phyloP scores from a whole-genome alignment of 2,113 vertebrate species.

The Pithys albifrons region DNA sequence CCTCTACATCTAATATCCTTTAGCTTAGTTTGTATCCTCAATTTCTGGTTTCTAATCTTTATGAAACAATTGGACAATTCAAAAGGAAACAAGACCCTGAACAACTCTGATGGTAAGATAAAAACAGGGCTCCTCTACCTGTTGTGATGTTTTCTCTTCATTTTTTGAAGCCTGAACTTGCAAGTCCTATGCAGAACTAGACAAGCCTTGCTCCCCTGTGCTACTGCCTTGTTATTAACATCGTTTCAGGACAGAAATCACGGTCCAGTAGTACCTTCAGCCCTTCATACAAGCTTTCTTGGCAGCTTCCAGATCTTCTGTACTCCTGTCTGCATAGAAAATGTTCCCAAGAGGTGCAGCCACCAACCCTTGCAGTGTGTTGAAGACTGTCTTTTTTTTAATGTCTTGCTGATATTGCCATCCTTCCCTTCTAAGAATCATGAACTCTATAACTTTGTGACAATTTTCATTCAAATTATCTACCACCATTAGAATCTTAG shows the following conservation, averaged over 20 bases:
- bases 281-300: neutral
- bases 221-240: neutral
- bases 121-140: neutral
- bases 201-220: neutral
- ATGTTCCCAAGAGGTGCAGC: neutral
- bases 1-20: neutral
- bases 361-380: neutral
- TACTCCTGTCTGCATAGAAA: neutral
- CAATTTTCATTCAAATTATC: conserved; percentile 63
- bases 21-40: neutral
- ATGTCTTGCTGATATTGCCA: conserved; percentile 11
- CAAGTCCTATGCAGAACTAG: neutral
- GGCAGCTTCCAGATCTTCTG: neutral
- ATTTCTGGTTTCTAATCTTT: neutral
- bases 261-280: neutral
- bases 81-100: neutral
- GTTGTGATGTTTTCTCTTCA: neutral
- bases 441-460: conserved; percentile 38
- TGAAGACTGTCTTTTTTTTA: neutral
- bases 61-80: neutral
- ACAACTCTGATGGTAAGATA: neutral
- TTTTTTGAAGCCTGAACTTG: neutral
- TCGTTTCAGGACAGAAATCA: neutral
- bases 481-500: conserved; percentile 32
- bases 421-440: neutral